Percentiles rank a stretch among this genome's conserved stretches.
These are phyloP conservation scores for Perca schrenkii DNA, from an alignment of 2,113 vertebrate genomes.

Conservation along the genomic window DNA sequence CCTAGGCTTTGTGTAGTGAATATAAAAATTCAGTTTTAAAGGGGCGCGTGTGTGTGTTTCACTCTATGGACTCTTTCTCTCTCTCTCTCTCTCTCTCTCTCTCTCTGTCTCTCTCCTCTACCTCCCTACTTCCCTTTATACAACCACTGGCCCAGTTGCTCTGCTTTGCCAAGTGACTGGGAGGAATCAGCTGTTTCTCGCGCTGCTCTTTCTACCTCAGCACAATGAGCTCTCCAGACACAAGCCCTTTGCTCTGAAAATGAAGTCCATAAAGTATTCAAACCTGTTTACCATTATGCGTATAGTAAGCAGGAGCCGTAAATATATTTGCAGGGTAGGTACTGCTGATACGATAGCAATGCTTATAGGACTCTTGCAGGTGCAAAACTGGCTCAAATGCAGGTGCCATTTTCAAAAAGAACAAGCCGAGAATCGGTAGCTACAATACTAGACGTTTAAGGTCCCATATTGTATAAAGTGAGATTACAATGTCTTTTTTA, in stretches of 20 bases:
- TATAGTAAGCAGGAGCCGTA: background rate
- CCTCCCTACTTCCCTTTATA: background rate
- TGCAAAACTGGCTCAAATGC: slow-evolving; percentile 1
- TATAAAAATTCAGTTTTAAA: slow-evolving; percentile 31
- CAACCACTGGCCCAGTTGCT: slow-evolving; percentile 47
- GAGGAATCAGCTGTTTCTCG: slow-evolving; percentile 82
- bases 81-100: background rate
- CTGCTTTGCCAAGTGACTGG: slow-evolving; percentile 73
- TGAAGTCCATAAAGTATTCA: slow-evolving; percentile 32
- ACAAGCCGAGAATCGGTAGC: background rate
- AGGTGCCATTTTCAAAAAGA: slow-evolving; percentile 25
- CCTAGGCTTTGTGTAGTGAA: slow-evolving; percentile 18
- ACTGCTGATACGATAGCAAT: background rate
- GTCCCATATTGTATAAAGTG: too few relatives aligned
- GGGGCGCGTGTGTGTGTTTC: background rate
- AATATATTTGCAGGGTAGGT: slow-evolving; percentile 7
- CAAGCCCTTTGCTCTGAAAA: slow-evolving; percentile 22
- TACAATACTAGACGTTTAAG: background rate
- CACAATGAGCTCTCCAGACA: slow-evolving; percentile 57
- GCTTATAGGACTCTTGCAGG: slow-evolving; percentile 18
- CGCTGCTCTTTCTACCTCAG: slow-evolving; percentile 74
- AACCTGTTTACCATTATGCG: slow-evolving; percentile 35
- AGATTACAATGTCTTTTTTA: too few relatives aligned
- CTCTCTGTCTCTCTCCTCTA: background rate
- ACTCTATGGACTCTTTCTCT: background rate